These are phyloP conservation scores for Cheirogaleus major DNA, from an alignment of 2,797 vertebrate genomes.

Conservation along the genomic window DNA sequence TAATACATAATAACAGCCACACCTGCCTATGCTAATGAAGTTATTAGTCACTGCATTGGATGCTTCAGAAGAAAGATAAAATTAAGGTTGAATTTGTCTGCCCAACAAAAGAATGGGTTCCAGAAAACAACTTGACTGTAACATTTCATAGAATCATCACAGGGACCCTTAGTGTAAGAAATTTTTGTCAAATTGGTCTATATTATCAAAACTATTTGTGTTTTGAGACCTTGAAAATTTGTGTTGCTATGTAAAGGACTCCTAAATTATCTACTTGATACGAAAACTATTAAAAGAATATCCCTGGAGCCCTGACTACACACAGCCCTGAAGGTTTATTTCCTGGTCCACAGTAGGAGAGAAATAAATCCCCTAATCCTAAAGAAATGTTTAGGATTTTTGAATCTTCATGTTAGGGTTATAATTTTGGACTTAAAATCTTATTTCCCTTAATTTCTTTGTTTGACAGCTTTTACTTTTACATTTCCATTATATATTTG, in stretches of 20 bases:
- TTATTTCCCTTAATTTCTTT: background rate
- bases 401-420: background rate
- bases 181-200: slow-evolving; percentile 3
- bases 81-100: background rate
- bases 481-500: background rate
- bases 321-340: background rate
- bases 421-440: background rate
- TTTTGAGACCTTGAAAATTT: background rate
- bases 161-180: background rate
- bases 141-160: slow-evolving; percentile 14
- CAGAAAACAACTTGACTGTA: background rate
- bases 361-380: background rate
- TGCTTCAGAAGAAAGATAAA: slow-evolving; percentile 33
- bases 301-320: background rate
- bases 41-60: background rate
- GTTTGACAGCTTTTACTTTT: background rate
- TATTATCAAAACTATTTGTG: background rate
- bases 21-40: background rate
- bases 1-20: background rate
- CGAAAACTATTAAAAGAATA: background rate
- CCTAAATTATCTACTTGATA: background rate
- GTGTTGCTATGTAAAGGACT: background rate
- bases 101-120: background rate
- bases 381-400: background rate
- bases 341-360: background rate